Base-by-base conservation (phyloP, 2,888 invertebrate species). In the Sclerodermus sp. region DNA sequence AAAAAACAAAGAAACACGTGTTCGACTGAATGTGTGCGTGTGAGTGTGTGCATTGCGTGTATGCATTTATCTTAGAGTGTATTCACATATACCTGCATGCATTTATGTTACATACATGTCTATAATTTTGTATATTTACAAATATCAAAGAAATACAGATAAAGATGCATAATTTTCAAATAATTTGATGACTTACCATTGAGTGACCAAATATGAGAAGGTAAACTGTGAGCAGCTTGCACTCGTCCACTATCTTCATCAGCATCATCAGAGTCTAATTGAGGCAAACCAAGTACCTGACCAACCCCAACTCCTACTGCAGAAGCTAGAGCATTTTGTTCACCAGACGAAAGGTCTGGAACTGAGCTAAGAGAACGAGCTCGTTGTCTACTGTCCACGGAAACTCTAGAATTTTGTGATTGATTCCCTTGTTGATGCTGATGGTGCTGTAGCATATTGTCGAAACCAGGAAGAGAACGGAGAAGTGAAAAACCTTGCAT, bases 151-250 rank as follows among this genome's bases (percentile, higher is more conserved):
- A 14, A 36, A 36, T 36, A 14, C 4, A 39, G 8, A 14, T 39
- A 18, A 39, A 18, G 5, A 14, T 39, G 14, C 12, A 10, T 12
- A 5, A 39, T 12, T 8, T n/a, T n/a, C n/a, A n/a, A n/a, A 23
- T 23, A 8, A 5, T 23, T 23, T 23, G 23, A 23, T 23, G n/a
- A 81, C 88, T 87, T 78, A 91, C 91, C 93, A 79, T 93, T 92
- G 70, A 93, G 83, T 66, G 93, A 91, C 91, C 92, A 93, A 82
- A 93, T 91, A 81, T 93, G 93, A 66, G 92, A 91, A 74, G 93
- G 93, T 81, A 93, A 82, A 68, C 92, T 93, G 79, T 93, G 92
- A 68, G 93, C 91, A 54, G 92, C 89, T 74, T 91, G 92, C 31
- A 92, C 91, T 53, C 91, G 89, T 49, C 79, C 78, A 32, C 78